Conservation (phyloP, 2,113 vertebrate genomes). For the human region GRCh38 chr12:45496001-45496500, state of each 20-base stretch:
- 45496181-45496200: not conserved
- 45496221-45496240: not conserved
- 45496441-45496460: not conserved
- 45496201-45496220: not conserved
- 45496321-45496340: slow-evolving; percentile 52
- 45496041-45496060: not conserved
- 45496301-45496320: slow-evolving; percentile 52
- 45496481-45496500: not conserved
- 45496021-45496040: not conserved
- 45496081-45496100: slow-evolving; percentile 36
- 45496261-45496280: slow-evolving; percentile 17
- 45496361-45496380: slow-evolving; percentile 39
- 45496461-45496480: not conserved
- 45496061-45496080: slow-evolving; percentile 48
- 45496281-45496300: slow-evolving; percentile 37
- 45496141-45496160: slow-evolving; percentile 58
- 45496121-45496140: slow-evolving; percentile 57
- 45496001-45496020: not conserved
- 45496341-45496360: not conserved
- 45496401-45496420: not conserved
- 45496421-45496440: not conserved
- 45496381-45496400: not conserved
- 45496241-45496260: slow-evolving; percentile 42
- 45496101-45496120: slow-evolving; percentile 31
- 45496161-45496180: slow-evolving; percentile 21